Percentiles rank a stretch among this genome's conserved stretches.
Conservation (phyloP, 1,140 invertebrate species). For the Drosophila lacertosa region DNA sequence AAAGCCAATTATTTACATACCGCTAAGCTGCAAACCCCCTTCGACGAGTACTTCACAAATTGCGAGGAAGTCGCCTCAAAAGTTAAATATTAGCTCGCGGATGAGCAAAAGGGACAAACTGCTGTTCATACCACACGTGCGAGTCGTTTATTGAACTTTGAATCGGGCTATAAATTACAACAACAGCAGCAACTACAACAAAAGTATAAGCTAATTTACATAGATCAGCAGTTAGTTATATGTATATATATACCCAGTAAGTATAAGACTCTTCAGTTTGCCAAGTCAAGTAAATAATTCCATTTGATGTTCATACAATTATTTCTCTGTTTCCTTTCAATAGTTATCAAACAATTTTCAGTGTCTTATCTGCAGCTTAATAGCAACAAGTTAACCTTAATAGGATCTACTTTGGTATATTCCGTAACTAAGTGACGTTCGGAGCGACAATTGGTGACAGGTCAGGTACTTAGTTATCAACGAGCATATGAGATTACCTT, state of each 20-base stretch:
- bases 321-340: no score
- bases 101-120: neutral
- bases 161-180: neutral
- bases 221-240: neutral
- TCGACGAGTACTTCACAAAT: constrained; percentile 3
- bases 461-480: constrained; percentile 12
- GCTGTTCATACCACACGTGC: neutral
- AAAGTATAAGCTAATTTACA: neutral
- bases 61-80: constrained; percentile 7
- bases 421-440: no score
- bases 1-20: constrained; percentile 17
- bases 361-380: no score
- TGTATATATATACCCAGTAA: neutral
- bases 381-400: no score
- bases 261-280: no score
- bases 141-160: constrained; percentile 16
- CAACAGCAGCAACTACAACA: neutral
- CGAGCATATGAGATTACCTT: constrained; percentile 18
- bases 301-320: no score
- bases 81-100: neutral
- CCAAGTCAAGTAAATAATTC: neutral
- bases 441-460: no score
- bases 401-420: no score
- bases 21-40: neutral
- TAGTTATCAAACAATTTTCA: no score